Base-by-base conservation (phyloP, 2,888 invertebrate species). In the Thera obeliscata region DNA sequence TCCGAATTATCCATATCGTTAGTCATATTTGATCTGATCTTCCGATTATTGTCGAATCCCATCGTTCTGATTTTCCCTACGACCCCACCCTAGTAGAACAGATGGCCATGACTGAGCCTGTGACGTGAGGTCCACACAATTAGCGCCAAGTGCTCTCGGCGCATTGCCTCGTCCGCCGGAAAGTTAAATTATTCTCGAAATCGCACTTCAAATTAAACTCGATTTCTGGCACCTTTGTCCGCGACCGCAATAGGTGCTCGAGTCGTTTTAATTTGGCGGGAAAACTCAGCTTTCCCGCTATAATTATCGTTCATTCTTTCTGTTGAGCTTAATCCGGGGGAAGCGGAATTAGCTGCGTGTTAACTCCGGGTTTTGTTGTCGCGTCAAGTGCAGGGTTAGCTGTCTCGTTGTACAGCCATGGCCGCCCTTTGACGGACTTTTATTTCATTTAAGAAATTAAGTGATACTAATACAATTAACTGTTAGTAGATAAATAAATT, bases 141-240 rank as follows among this genome's bases (percentile, higher is more conserved):
- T 89, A 89, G 82, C 83, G 85, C 71, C 81, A 74, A 90, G 90
- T 76, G 81, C 82, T 73, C 85, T 87, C 83, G 85, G 84, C 85
- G 86, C 87, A 86, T 87, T 88, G 87, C 84, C 56, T 43, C 43
- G 43, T 46, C 9, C 38, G 52, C 38, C 55, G 55, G 5, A 12
- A 61, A 50, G 50, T 50, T 50, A 50, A 50, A 61, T 61, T 61
- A 61, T 54, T 41, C 60, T 43, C 61, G 82, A 86, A 86, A 85
- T 87, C 84, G 81, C 82, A 81, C 82, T 88, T 85, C 76, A 84
- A 87, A 86, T 87, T 87, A 84, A 86, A 87, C 84, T 84, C 84
- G 79, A 84, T 87, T 87, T 88, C 85, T 81, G 81, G 80, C 68
- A 68, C 75, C 77, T 79, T 80, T 79, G 78, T 78, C 74, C 74